Evolutionary conservation across 2,113 vertebrate species (phyloP).

Genomic region (Cathartes aura): DNA sequence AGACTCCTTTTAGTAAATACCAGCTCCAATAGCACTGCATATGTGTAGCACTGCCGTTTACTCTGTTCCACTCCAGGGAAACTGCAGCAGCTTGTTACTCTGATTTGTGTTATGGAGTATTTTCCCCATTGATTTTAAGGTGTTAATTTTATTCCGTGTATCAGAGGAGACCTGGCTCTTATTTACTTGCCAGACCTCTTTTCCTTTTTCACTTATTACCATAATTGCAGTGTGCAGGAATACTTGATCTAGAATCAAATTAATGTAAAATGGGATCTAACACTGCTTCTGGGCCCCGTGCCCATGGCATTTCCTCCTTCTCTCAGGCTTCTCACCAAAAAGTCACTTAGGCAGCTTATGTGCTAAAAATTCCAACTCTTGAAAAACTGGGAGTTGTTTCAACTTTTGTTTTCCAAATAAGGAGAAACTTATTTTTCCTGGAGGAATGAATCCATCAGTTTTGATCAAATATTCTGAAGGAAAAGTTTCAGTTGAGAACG

Average conservation of each 20-base stretch:
- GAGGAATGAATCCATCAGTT: not conserved
- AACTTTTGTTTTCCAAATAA: not conserved
- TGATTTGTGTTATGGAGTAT: not conserved
- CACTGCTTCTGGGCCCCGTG: not conserved
- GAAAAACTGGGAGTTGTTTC: not conserved
- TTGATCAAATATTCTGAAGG: not conserved
- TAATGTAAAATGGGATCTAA: not conserved
- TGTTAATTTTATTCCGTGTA: not conserved
- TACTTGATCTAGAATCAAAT: not conserved
- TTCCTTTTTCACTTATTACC: not conserved
- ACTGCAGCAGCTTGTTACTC: not conserved
- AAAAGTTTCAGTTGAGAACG: not conserved
- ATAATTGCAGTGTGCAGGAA: not conserved
- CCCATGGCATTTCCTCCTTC: not conserved
- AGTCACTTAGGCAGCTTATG: not conserved
- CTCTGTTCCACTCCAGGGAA: not conserved
- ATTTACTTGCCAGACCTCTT: not conserved
- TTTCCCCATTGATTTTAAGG: not conserved
- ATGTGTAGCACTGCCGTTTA: not conserved
- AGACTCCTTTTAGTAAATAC: not conserved
- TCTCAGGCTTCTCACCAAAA: conserved; percentile 14
- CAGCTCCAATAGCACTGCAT: not conserved
- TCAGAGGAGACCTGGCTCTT: not conserved
- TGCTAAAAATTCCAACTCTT: not conserved
- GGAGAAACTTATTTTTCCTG: not conserved